phyloP scores from a whole-genome alignment of 2,888 invertebrate species.

The Synergus gifuensis region DNA sequence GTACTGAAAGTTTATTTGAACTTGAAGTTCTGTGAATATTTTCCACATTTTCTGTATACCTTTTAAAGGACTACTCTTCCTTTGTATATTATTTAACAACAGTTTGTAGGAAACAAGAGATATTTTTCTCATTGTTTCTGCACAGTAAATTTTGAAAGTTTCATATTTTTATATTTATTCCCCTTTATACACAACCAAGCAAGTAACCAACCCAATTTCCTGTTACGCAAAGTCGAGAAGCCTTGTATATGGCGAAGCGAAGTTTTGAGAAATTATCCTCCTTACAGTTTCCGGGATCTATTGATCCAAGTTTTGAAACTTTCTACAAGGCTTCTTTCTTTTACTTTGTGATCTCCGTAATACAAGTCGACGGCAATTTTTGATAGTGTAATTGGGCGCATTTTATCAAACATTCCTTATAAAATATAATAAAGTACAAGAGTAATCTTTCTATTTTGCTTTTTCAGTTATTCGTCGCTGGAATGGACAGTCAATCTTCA shows the following conservation, averaged over 20 bases:
- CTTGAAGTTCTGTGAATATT: background rate
- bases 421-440: no score
- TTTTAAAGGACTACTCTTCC: no score
- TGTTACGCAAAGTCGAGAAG: constrained; percentile 30
- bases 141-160: background rate
- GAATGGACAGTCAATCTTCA: no score
- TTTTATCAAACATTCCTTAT: background rate
- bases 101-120: background rate
- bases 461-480: no score
- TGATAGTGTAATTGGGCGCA: background rate
- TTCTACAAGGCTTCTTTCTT: constrained; percentile 27
- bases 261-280: constrained; percentile 35
- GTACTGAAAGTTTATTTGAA: background rate
- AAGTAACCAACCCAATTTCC: constrained; percentile 36
- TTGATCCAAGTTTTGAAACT: constrained; percentile 30
- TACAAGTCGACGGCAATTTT: background rate
- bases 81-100: background rate
- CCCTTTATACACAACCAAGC: background rate
- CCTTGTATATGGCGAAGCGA: constrained; percentile 21
- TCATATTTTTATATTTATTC: constrained; percentile 27
- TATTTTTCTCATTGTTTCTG: background rate
- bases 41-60: background rate
- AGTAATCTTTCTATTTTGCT: no score
- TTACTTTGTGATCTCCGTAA: constrained; percentile 7
- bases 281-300: constrained; percentile 9